Percentiles rank a stretch among this genome's conserved stretches.
Conservation (phyloP, 2,797 vertebrate species). For the Amblyopsis hoosieri region DNA sequence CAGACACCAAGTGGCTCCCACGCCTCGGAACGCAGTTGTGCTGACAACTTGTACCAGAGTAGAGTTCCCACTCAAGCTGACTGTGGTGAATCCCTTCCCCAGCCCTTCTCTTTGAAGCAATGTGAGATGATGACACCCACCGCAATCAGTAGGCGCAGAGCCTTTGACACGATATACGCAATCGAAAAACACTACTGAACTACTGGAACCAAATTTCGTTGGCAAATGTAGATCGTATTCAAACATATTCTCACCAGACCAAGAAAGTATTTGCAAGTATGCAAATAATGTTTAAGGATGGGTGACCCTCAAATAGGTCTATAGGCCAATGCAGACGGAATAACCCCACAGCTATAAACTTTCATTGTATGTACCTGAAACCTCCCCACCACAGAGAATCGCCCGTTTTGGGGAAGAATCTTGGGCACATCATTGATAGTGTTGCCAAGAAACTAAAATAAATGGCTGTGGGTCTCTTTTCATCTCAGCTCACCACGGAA, state of each 20-base stretch:
- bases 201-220: constrained; percentile 48
- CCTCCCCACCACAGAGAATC: no score
- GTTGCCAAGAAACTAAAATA: constrained; percentile 46
- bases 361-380: no score
- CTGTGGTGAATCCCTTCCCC: constrained; percentile 34
- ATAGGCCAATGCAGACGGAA: no score
- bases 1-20: constrained; percentile 51
- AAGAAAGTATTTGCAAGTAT: no score
- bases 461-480: constrained; percentile 36
- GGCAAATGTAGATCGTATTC: constrained; percentile 45
- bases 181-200: constrained; percentile 52
- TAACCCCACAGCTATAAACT: no score
- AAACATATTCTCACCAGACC: no score
- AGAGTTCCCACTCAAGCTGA: constrained; percentile 57
- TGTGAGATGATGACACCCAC: constrained; percentile 71
- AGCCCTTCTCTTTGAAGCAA: constrained; percentile 48
- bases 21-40: constrained; percentile 52
- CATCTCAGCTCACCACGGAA: constrained; percentile 41
- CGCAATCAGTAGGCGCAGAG: constrained; percentile 68
- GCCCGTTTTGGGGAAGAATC: constrained; percentile 27
- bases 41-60: constrained; percentile 60
- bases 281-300: background rate
- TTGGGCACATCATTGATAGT: constrained; percentile 57
- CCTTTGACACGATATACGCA: constrained; percentile 60
- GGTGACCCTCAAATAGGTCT: background rate